Evolutionary conservation across 2,888 invertebrate genomes (phyloP), one percentile per base, ranked within the genome.

Genomic region (Drosophila nigricruria): DNA sequence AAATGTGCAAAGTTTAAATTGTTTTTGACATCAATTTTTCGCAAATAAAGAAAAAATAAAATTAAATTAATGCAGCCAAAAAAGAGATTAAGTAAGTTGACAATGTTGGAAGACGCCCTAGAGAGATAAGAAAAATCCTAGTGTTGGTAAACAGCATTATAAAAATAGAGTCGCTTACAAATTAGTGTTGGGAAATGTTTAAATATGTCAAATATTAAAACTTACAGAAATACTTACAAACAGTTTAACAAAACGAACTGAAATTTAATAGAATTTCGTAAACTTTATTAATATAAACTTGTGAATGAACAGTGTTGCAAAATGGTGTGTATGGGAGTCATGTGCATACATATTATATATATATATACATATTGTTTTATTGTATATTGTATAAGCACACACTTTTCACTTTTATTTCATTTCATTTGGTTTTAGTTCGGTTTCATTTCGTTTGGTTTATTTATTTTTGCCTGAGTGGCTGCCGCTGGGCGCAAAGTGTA

Each of bases 1-100:
- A 91, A 89, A 91, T 89, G 88, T 86, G 90, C 77, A 90, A 89
- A 89, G 90, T 89, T 89, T 86, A 91, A 91, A 89, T 89, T 91
- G 88, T 90, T 91, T 91, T 83, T 74, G 57, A 90, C 82, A 89
- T 81, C 47, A 82, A 65, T 78, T 85, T 75, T 77, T 65, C 38
- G 54, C 53, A 68, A 45, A 61, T 53, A 23, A 36, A 76, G 64
- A 60, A 43, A 59, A 30, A 58, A 52, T 30, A 20, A 2, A 56
- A 16, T 6, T 1, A 32, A 49, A 32, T 49, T 49, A 49, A 49
- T 14, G 12, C 27, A 18, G 30, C 1, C 14, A 14, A 49, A 77
- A 77, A 67, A 61, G 67, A 16, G 50, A 23, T 45, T 30, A 47
- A 40, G 27, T 77, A 36, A 23, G 49, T 16, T 14, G 49, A n/a